Evolutionary conservation across 2,797 vertebrate species (phyloP), one percentile per base, ranked within the genome.

Genomic region (Notoglanidium macrostoma): DNA sequence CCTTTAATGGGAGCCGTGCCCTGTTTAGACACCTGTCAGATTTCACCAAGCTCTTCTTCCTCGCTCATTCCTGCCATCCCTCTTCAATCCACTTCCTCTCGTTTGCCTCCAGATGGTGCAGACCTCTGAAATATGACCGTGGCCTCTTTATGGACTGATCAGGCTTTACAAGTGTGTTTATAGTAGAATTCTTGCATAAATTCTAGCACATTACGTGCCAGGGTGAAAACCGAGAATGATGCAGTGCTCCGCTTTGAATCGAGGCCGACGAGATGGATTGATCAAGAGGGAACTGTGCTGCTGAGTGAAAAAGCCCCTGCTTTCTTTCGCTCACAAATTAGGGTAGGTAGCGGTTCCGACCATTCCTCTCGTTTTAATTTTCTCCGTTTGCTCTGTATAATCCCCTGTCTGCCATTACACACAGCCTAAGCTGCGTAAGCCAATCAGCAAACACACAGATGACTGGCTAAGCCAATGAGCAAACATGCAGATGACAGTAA

Each of bases 401-500:
- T 90, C 88, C 87, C 82, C 76, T 87, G 85, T 86, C 72, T 83
- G 85, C 90, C 72, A 84, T 88, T 88, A 88, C 83, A 86, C 87
- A 79, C 82, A 85, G 86, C 51, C 80, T 79, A 72, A 80, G 85
- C 78, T 83, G 70, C 29, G 23, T 85, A 87, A 89, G 88, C 88
- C 74, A 82, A 83, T 88, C 83, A 77, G 84, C 87, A 90, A 90
- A 87, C 83, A 89, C 83, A 49, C 88, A 88, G 88, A 88, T 86
- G 88, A 86, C 81, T 88, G 80, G 55, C 61, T 88, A 88, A 89
- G 87, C 88, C 74, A 84, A 85, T 85, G 83, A 85, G 78, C 88
- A 90, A 90, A 87, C 83, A 89, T 23, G 9, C 88, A 88, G 85
- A 88, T 86, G 88, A 89, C 72, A 78, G 73, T 85, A 87, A 88